Evolutionary conservation across 2,113 vertebrate species (phyloP).

Genomic region (Hippocampus abdominalis): DNA sequence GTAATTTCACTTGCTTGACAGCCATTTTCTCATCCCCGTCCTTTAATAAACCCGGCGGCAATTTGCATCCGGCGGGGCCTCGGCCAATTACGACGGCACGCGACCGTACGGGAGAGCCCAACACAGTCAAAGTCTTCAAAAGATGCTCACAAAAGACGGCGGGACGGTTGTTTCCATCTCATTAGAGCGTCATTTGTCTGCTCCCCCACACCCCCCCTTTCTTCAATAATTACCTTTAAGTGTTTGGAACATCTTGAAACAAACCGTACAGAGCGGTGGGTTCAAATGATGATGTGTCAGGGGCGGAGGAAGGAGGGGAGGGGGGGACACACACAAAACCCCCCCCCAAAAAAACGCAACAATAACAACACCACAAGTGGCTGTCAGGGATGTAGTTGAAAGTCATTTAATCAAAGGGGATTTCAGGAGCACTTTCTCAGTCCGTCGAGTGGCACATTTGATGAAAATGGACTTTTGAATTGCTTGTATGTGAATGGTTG

Average conservation of each 20-base stretch:
- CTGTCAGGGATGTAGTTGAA: slow-evolving; percentile 22
- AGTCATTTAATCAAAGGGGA: slow-evolving; percentile 38
- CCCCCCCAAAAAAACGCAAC: slow-evolving; percentile 38
- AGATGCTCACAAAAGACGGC: slow-evolving; percentile 44
- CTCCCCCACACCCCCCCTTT: not conserved
- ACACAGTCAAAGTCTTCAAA: slow-evolving; percentile 58
- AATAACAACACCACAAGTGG: slow-evolving; percentile 7
- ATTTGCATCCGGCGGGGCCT: slow-evolving; percentile 69
- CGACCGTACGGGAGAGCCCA: slow-evolving; percentile 62
- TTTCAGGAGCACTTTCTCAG: slow-evolving; percentile 5
- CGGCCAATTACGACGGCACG: slow-evolving; percentile 69
- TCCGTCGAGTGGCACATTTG: slow-evolving; percentile 14
- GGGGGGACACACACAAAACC: too few relatives aligned
- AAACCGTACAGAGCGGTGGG: slow-evolving; percentile 51
- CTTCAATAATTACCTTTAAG: slow-evolving; percentile 73
- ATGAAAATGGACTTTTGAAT: not conserved
- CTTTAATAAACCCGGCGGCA: slow-evolving; percentile 71
- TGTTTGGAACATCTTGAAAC: slow-evolving; percentile 66
- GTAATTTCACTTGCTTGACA: slow-evolving; percentile 72
- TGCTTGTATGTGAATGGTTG: not conserved
- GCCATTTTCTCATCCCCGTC: slow-evolving; percentile 61
- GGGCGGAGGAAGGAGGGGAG: too few relatives aligned
- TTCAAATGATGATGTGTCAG: slow-evolving; percentile 44
- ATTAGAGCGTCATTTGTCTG: slow-evolving; percentile 59
- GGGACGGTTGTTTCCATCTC: slow-evolving; percentile 55